A percentile compares a stretch with the other conserved stretches of the same genome.
These are phyloP conservation scores for Drosophila rhopaloa DNA, from an alignment of 1,140 invertebrate genomes.

Conservation along the genomic window DNA sequence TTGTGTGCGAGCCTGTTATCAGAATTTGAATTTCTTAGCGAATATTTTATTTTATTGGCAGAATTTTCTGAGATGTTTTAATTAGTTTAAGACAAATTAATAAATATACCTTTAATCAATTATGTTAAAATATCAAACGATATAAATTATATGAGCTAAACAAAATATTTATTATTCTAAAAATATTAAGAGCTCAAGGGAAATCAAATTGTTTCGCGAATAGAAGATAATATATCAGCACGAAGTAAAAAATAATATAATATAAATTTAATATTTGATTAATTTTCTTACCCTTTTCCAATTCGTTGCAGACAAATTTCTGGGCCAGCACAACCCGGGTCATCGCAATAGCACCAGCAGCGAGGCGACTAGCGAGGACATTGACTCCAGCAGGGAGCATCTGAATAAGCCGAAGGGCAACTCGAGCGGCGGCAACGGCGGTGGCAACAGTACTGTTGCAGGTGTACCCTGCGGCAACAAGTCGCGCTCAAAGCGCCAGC, in stretches of 20 bases:
- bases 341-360: constrained; percentile 83
- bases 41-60: constrained; percentile 7
- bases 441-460: constrained; percentile 13
- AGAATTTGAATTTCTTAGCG: constrained; percentile 10
- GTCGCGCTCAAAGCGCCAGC: constrained; percentile 55
- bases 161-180: too few species aligned
- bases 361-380: constrained; percentile 78
- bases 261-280: not conserved
- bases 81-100: not conserved
- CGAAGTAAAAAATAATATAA: too few species aligned
- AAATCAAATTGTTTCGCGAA: too few species aligned
- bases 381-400: constrained; percentile 73
- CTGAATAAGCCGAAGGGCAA: constrained; percentile 47
- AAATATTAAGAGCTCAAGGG: too few species aligned
- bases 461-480: constrained; percentile 1
- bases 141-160: too few species aligned
- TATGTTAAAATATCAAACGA: too few species aligned
- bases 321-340: constrained; percentile 70
- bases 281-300: not conserved
- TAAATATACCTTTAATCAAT: too few species aligned
- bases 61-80: not conserved
- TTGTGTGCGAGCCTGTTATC: constrained; percentile 20
- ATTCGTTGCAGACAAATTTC: constrained; percentile 66
- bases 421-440: constrained; percentile 7
- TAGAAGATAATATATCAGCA: too few species aligned